Conservation (phyloP, 2,113 vertebrate genomes). For the Arenaria interpres region DNA sequence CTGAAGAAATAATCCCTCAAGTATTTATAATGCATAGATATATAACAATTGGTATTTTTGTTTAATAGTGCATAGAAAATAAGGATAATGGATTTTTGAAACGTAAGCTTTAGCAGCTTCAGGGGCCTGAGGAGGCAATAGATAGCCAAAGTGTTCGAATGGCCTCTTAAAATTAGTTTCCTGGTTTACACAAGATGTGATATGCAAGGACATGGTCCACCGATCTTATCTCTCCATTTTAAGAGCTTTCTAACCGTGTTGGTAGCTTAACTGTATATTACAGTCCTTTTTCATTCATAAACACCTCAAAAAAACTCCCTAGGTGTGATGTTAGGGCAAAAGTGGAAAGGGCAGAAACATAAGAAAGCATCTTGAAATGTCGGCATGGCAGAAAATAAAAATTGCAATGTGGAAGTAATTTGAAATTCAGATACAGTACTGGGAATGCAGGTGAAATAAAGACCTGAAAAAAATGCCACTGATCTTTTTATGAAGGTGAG, state of each 20-base stretch:
- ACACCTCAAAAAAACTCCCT: neutral
- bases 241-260: neutral
- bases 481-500: neutral
- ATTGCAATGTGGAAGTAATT: neutral
- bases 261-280: neutral
- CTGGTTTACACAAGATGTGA: neutral
- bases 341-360: neutral
- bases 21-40: slow-evolving; percentile 15
- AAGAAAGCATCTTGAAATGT: neutral
- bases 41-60: slow-evolving; percentile 9
- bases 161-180: neutral
- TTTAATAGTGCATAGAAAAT: slow-evolving; percentile 22
- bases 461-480: neutral
- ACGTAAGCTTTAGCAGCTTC: neutral
- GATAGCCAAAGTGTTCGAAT: neutral
- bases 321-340: neutral
- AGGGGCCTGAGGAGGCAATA: neutral
- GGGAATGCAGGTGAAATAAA: neutral
- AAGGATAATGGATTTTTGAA: slow-evolving; percentile 16
- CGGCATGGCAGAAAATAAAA: neutral
- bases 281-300: neutral
- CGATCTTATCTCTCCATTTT: neutral
- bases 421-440: neutral
- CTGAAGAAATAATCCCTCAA: slow-evolving; percentile 36
- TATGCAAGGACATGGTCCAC: neutral